phyloP scores from a whole-genome alignment of 2,113 vertebrate genomes.

The Talpa occidentalis region DNA sequence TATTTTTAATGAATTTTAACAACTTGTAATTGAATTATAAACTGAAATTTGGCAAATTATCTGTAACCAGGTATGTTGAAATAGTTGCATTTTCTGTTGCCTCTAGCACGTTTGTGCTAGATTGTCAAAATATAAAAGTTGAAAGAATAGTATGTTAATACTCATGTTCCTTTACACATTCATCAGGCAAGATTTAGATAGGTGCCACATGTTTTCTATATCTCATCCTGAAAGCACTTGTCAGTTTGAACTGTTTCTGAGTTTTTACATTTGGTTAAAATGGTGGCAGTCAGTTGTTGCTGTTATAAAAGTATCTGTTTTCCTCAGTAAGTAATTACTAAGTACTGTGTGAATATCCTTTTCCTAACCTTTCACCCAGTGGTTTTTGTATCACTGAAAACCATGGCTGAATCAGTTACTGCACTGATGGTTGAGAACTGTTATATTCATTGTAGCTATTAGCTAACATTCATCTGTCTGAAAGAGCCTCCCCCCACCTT shows the following conservation, averaged over 20 bases:
- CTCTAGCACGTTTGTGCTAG: conserved; percentile 9
- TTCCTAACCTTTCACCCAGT: neutral
- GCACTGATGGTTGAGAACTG: neutral
- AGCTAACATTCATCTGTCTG: conserved; percentile 7
- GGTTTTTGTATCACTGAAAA: neutral
- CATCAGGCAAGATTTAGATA: neutral
- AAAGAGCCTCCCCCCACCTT: neutral
- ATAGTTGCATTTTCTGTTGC: conserved; percentile 28
- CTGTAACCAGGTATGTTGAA: conserved; percentile 14
- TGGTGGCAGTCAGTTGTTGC: neutral
- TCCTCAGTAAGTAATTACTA: neutral
- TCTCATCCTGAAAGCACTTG: neutral
- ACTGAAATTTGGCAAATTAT: conserved; percentile 37
- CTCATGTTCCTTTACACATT: neutral
- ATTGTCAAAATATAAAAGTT: conserved; percentile 34
- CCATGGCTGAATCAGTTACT: neutral
- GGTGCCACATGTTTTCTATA: neutral
- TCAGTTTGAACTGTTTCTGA: neutral
- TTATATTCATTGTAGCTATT: neutral
- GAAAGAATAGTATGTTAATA: neutral
- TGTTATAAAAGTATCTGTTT: neutral
- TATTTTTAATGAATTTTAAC: conserved; percentile 59
- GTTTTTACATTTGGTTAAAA: neutral
- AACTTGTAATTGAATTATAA: conserved; percentile 28
- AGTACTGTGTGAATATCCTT: neutral